Conservation (phyloP, 2,888 invertebrate genomes). For the Teleogryllus oceanicus region DNA sequence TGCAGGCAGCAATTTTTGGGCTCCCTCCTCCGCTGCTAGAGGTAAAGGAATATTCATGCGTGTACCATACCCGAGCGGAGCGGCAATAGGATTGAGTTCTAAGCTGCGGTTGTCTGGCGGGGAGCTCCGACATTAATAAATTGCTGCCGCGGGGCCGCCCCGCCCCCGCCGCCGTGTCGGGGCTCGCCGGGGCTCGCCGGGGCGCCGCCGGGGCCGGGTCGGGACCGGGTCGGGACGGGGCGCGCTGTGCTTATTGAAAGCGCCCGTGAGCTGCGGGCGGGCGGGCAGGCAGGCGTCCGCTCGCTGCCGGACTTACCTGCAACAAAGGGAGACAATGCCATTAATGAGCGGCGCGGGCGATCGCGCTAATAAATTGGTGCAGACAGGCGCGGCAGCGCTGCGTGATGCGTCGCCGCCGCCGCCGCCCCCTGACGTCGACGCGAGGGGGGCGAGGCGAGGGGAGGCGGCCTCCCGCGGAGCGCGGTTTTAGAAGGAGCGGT, state of each 20-base stretch:
- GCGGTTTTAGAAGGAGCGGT: too few species aligned
- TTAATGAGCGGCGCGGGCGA: not conserved
- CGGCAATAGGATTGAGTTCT: conserved; percentile 10
- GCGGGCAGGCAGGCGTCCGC: too few species aligned
- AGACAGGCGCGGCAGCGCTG: not conserved
- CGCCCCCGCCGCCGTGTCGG: not conserved
- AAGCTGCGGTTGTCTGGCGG: conserved; percentile 4
- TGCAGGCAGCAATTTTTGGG: not conserved
- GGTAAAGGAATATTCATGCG: not conserved
- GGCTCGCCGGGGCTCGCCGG: not conserved
- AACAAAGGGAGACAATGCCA: conserved; percentile 18
- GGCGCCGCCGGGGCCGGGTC: not conserved
- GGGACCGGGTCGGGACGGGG: too few species aligned
- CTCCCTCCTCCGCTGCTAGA: not conserved
- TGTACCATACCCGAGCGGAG: not conserved
- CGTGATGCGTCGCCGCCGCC: not conserved
- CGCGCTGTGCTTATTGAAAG: too few species aligned
- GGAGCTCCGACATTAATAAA: conserved; percentile 2
- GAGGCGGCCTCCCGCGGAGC: too few species aligned
- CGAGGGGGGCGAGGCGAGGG: not conserved
- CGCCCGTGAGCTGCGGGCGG: too few species aligned
- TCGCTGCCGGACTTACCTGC: conserved; percentile 6
- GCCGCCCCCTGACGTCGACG: not conserved
- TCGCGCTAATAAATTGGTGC: conserved; percentile 18
- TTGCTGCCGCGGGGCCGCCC: not conserved